A percentile compares a stretch with the other conserved stretches of the same genome.
Conservation (phyloP, 1,140 invertebrate species). For the Drosophila kohkoa region DNA sequence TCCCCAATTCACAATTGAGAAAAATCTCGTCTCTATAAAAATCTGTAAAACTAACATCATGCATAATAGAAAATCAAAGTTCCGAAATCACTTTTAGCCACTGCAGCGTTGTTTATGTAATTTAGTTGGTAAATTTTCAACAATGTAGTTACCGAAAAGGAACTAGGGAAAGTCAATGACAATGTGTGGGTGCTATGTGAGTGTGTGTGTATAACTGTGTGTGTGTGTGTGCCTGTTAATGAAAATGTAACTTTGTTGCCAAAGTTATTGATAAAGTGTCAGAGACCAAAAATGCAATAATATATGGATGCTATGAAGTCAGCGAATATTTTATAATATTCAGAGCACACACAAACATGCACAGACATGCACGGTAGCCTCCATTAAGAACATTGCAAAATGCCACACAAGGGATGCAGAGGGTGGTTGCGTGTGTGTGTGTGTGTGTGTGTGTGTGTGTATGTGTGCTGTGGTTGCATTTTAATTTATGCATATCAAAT, state of each 20-base stretch:
- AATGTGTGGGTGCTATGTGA: neutral
- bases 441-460: slow-evolving; percentile 2
- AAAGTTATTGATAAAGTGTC: slow-evolving; percentile 50
- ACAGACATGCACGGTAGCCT: slow-evolving; percentile 22
- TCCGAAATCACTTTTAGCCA: slow-evolving; percentile 1
- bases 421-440: neutral
- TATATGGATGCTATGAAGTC: slow-evolving; percentile 43
- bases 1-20: no score
- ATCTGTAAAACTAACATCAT: no score
- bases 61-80: neutral
- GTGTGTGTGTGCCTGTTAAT: slow-evolving; percentile 30
- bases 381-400: slow-evolving; percentile 53
- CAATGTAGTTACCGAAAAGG: neutral
- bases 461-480: slow-evolving; percentile 49
- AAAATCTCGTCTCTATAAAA: no score
- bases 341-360: slow-evolving; percentile 13
- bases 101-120: neutral
- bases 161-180: neutral
- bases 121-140: neutral
- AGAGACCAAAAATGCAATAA: slow-evolving; percentile 40
- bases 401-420: neutral
- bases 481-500: slow-evolving; percentile 65
- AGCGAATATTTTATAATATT: slow-evolving; percentile 41
- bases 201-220: neutral
- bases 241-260: slow-evolving; percentile 35